Conservation (phyloP, 1,140 invertebrate genomes). For the Scaptodrosophila lebanonensis region DNA sequence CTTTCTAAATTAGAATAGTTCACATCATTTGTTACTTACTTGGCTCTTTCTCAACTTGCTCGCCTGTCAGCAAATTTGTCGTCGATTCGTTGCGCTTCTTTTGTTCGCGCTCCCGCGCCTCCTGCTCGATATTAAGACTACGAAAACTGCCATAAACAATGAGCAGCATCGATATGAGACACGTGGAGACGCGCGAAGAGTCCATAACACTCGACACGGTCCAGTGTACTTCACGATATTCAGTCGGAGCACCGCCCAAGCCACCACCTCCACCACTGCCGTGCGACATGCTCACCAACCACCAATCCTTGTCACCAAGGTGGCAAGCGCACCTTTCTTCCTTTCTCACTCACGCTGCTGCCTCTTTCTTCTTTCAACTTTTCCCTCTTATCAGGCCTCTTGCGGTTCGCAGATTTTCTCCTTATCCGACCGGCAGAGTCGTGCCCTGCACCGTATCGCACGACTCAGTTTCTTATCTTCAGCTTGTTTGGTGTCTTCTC, state of each 20-base stretch:
- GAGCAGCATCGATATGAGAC: constrained; percentile 96
- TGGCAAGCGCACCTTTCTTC: no score
- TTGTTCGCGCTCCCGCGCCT: constrained; percentile 91
- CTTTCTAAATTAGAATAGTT: constrained; percentile 14
- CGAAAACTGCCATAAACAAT: constrained; percentile 98
- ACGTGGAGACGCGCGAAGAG: constrained; percentile 95
- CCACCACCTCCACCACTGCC: constrained; percentile 54
- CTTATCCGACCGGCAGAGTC: not conserved
- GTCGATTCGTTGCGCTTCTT: constrained; percentile 81
- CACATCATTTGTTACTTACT: constrained; percentile 46
- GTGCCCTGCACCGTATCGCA: not conserved
- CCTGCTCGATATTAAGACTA: constrained; percentile 95
- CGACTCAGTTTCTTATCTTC: not conserved
- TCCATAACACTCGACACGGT: constrained; percentile 95
- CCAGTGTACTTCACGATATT: constrained; percentile 83
- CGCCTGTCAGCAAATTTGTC: constrained; percentile 80
- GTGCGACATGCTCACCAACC: constrained; percentile 60
- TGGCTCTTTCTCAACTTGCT: constrained; percentile 70
- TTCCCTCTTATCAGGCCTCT: no score
- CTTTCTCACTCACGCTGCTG: not conserved
- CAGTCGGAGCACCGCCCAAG: constrained; percentile 43
- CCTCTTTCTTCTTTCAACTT: no score
- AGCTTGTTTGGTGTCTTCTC: constrained; percentile 18
- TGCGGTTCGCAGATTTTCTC: no score
- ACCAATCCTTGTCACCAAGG: constrained; percentile 19